Conservation (phyloP, 1,140 invertebrate species). For the Platyura marginata region DNA sequence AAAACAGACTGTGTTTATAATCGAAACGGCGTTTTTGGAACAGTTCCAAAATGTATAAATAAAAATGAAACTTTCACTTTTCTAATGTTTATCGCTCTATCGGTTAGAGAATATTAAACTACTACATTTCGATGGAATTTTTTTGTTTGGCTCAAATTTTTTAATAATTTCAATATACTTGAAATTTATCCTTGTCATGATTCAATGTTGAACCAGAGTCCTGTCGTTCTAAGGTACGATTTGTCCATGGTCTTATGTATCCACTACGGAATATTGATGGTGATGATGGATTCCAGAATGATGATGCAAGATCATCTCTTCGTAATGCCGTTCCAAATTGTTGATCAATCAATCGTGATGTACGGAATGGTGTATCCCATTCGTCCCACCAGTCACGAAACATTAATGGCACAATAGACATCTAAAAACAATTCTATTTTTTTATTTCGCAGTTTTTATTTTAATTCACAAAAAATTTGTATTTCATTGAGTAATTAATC, state of each 20-base stretch:
- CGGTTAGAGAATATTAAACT: too few relatives aligned
- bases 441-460: too few relatives aligned
- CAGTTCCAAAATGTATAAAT: too few relatives aligned
- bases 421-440: too few relatives aligned
- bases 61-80: too few relatives aligned
- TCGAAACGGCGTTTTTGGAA: too few relatives aligned
- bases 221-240: slow-evolving; percentile 36
- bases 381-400: slow-evolving; percentile 75
- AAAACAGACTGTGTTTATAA: too few relatives aligned
- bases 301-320: slow-evolving; percentile 50
- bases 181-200: slow-evolving; percentile 55
- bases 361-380: slow-evolving; percentile 31
- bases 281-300: slow-evolving; percentile 28
- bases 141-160: too few relatives aligned
- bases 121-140: too few relatives aligned
- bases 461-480: too few relatives aligned
- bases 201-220: slow-evolving; percentile 55
- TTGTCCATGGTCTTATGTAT: slow-evolving; percentile 55
- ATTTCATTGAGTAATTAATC: background rate
- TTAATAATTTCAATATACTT: too few relatives aligned
- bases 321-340: slow-evolving; percentile 54
- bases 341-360: slow-evolving; percentile 55
- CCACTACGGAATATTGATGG: slow-evolving; percentile 33
- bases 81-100: too few relatives aligned
- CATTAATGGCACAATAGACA: slow-evolving; percentile 60